Evolutionary conservation across 2,888 invertebrate species (phyloP).

Genomic region (Brenthis ino): DNA sequence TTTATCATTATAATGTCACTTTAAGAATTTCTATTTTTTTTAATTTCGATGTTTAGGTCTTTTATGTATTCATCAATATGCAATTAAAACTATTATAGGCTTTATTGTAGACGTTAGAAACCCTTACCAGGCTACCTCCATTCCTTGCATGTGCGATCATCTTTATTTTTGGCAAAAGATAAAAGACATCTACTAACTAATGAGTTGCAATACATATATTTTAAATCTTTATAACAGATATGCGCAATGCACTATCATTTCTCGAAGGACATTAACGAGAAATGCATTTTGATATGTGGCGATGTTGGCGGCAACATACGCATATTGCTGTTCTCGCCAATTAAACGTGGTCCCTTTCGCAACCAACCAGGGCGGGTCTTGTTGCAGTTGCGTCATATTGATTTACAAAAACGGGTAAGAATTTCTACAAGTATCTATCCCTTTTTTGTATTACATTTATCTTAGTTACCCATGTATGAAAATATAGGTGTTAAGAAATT

Average conservation of each 20-base stretch:
- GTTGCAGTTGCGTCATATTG: conserved; percentile 82
- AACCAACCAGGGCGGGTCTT: conserved; percentile 85
- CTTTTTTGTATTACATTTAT: background rate
- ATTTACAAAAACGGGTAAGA: conserved; percentile 72
- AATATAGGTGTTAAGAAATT: background rate
- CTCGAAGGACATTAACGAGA: conserved; percentile 75
- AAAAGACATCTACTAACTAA: background rate
- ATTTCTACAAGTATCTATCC: background rate
- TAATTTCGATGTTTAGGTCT: no score
- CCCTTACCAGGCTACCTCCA: no score
- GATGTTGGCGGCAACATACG: conserved; percentile 88
- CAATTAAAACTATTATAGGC: no score
- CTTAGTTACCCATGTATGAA: no score
- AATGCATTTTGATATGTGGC: conserved; percentile 86
- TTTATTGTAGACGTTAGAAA: no score
- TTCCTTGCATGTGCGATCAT: no score
- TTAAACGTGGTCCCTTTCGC: conserved; percentile 86
- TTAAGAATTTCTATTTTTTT: no score
- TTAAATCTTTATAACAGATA: conserved; percentile 50
- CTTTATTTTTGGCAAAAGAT: background rate
- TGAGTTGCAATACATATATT: background rate
- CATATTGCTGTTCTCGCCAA: conserved; percentile 83
- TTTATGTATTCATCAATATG: no score
- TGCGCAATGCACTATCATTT: conserved; percentile 84
- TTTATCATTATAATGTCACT: no score